phyloP scores from a whole-genome alignment of 2,888 invertebrate genomes.

The Drosophila tripunctata region DNA sequence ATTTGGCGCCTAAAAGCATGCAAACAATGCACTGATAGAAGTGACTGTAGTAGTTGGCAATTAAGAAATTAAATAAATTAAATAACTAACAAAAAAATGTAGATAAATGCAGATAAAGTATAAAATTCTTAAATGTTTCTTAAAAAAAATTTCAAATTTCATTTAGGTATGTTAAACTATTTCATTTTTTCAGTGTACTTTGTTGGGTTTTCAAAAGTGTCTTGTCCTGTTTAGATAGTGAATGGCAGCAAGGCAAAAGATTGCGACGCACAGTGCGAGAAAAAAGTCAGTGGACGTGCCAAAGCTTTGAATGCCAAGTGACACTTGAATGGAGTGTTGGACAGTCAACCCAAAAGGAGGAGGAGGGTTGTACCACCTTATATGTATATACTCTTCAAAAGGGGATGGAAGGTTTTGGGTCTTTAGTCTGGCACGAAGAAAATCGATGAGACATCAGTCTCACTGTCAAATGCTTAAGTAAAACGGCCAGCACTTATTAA shows the following conservation, averaged over 20 bases:
- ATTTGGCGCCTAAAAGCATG: constrained; percentile 55
- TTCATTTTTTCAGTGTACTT: constrained; percentile 34
- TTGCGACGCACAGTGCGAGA: constrained; percentile 52
- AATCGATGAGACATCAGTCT: constrained; percentile 67
- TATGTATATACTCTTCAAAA: too few species aligned
- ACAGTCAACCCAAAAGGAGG: constrained; percentile 27
- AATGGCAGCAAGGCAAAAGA: constrained; percentile 28
- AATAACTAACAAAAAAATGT: neutral
- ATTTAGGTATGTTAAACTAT: too few species aligned
- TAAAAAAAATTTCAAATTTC: too few species aligned
- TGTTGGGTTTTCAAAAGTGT: constrained; percentile 44
- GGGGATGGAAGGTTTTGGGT: constrained; percentile 5
- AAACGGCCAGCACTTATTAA: constrained; percentile 61
- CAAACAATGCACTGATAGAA: constrained; percentile 38
- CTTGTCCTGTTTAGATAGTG: constrained; percentile 43
- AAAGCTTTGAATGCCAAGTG: constrained; percentile 64
- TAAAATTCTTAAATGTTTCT: too few species aligned
- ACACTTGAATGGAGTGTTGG: constrained; percentile 61
- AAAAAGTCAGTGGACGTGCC: constrained; percentile 62
- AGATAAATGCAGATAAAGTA: neutral
- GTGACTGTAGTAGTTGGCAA: neutral
- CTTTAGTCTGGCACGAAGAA: constrained; percentile 18
- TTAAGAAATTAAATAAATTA: neutral
- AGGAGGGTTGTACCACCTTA: too few species aligned
- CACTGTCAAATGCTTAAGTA: constrained; percentile 41